Conservation (phyloP, 2,797 vertebrate species). For the Eospalax fontanierii region DNA sequence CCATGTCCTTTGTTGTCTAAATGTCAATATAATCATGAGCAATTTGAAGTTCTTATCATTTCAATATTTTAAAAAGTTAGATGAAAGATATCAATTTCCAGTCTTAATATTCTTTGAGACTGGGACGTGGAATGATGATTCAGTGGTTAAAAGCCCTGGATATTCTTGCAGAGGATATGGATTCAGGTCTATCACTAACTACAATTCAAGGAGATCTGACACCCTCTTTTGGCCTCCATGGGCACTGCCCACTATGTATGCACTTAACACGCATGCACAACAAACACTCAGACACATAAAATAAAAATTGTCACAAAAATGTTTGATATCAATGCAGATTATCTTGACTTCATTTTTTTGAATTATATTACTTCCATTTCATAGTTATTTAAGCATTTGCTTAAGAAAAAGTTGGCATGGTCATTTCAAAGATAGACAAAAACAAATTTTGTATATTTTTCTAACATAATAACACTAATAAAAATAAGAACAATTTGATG, state of each 20-base stretch:
- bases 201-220: too few species aligned
- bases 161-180: too few species aligned
- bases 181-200: too few species aligned
- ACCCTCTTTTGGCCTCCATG: too few species aligned
- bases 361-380: background rate
- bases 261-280: too few species aligned
- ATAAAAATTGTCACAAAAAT: too few species aligned
- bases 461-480: too few species aligned
- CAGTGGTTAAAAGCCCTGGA: too few species aligned
- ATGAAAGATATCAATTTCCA: background rate
- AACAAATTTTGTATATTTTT: background rate
- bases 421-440: background rate
- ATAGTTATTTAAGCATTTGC: background rate
- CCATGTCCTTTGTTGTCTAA: background rate
- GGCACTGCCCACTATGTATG: too few species aligned
- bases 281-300: too few species aligned
- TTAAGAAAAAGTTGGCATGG: background rate
- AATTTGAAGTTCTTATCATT: background rate
- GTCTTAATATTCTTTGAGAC: background rate
- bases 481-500: background rate
- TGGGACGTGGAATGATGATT: too few species aligned
- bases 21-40: background rate
- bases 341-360: background rate
- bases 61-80: background rate
- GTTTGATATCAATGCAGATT: background rate